Percentiles rank a stretch among this genome's conserved stretches.
phyloP scores from a whole-genome alignment of 2,888 invertebrate genomes.

The Dendrolimus houi region DNA sequence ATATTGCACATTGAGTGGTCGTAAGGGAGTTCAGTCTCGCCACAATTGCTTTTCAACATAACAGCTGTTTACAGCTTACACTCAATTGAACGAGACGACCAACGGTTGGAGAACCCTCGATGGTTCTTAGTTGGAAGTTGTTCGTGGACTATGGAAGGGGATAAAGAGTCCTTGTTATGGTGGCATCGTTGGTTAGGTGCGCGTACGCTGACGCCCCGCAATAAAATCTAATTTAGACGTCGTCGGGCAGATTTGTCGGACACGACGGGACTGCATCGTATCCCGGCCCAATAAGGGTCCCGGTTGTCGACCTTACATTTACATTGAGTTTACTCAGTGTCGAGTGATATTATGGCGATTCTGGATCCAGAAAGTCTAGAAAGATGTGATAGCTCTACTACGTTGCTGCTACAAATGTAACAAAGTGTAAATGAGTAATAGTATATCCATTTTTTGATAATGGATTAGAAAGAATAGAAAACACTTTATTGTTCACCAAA shows the following conservation, averaged over 20 bases:
- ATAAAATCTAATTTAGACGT: slow-evolving; percentile 77
- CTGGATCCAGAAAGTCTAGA: too few relatives aligned
- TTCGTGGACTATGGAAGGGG: slow-evolving; percentile 11
- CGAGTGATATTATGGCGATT: neutral
- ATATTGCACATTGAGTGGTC: slow-evolving; percentile 26
- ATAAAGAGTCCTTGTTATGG: slow-evolving; percentile 24
- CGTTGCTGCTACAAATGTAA: too few relatives aligned
- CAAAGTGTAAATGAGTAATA: too few relatives aligned
- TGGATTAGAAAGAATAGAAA: too few relatives aligned
- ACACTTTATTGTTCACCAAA: too few relatives aligned
- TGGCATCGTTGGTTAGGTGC: slow-evolving; percentile 36
- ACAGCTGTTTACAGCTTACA: slow-evolving; percentile 50
- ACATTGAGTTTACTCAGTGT: neutral
- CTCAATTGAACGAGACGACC: slow-evolving; percentile 52
- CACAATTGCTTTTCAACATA: slow-evolving; percentile 49
- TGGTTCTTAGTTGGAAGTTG: slow-evolving; percentile 7
- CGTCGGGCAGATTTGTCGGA: slow-evolving; percentile 66
- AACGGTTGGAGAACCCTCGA: slow-evolving; percentile 30
- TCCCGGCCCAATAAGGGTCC: slow-evolving; percentile 35
- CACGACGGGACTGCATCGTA: slow-evolving; percentile 39
- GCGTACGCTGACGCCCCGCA: slow-evolving; percentile 62
- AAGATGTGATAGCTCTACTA: too few relatives aligned
- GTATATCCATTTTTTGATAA: too few relatives aligned
- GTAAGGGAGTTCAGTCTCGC: slow-evolving; percentile 25
- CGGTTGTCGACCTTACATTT: slow-evolving; percentile 61